Base-by-base conservation (phyloP, 1,140 invertebrate genomes). In the Carposina sasakii region DNA sequence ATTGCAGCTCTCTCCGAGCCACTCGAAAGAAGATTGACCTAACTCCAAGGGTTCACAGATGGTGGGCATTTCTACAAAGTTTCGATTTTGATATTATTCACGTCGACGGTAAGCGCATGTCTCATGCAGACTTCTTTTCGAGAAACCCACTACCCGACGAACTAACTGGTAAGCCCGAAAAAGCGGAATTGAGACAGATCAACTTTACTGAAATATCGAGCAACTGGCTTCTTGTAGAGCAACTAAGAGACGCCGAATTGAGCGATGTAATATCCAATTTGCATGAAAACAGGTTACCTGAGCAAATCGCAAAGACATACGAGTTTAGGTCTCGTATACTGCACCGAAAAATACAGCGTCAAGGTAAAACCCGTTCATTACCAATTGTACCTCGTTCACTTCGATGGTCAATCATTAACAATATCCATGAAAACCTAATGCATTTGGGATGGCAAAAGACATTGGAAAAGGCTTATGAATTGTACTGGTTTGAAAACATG, bases 341-440 rank as follows among this genome's bases (percentile, higher is more conserved):
- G 3, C 22, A 44, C 16, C 36, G 20, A 6, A 22, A 23, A 15
- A 12, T 44, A 10, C 8, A 44, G 31, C 10, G 42, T 6, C 28
- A 44, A 19, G 13, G 13, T 19, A 24, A 28, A 3, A 44, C 3
- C 20, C 2, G 3, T 4, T 64, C 54, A 39, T 40, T 71, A 33
- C 61, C 66, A n/a, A 55, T 67, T 33, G 52, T 71, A 8, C 65
- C 68, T 0, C 46, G 56, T 15, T 36, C 52, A 2, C 61, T 65
- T 19, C 36, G 36, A 44, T 65, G 26, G 33, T n/a, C 60, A 3
- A 48, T 71, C 6, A 65, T 74, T 26, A 72, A 72, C n/a, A 8
- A 33, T 33, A 13, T 33, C n/a, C 31, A 15, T 33, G 15, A 13
- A 5, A 13, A 33, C 9, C 4, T 47, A 2, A 36, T 47, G 33